Evolutionary conservation across 2,888 invertebrate species (phyloP), one percentile per base, ranked within the genome.

Genomic region (Caenorhabditis panamensis): DNA sequence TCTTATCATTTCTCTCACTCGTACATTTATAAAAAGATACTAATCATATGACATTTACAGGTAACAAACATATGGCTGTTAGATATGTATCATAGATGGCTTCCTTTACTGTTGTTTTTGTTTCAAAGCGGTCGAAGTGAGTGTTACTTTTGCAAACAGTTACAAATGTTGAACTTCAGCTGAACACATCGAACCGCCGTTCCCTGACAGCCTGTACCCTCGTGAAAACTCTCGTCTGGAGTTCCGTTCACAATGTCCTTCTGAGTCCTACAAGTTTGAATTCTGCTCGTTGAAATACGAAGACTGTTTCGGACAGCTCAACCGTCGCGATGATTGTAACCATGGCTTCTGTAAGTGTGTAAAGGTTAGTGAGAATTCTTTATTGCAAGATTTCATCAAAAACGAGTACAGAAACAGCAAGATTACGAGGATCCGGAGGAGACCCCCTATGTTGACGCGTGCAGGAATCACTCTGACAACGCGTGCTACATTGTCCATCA

Each of bases 301-400:
- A 22, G 51, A 63, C 28, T 63, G 63, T 22, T 36, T 63, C 8
- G 63, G 36, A 51, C 5, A 6, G 16, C 16, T 36, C 13, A 63
- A 51, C 24, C 3, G 36, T 16, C 1, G 6, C 0, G 11, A 20
- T 1, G 20, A 36, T 13, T 63, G 63, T 16, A n/a, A 18, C 18
- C n/a, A 5, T 3, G 47, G 6, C 3, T 47, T 47, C 18, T 18
- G 18, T 11, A 9, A 18, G 4, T 47, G 47, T 20, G 3, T 47
- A 3, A 5, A 18, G 47, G 47, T 47, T 18, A n/a, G 47, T 47
- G 3, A 36, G 36, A 5, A 36, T 36, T 11, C 13, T 41, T 41
- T 5, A 41, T 16, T 3, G 5, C 3, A 16, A 41, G 5, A 5
- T 41, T 41, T 36, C 11, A 3, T n/a, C n/a, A n/a, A n/a, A n/a